Percentiles rank a stretch among this genome's conserved stretches.
phyloP scores from a whole-genome alignment of 2,888 invertebrate genomes.

The Erynnis tages region DNA sequence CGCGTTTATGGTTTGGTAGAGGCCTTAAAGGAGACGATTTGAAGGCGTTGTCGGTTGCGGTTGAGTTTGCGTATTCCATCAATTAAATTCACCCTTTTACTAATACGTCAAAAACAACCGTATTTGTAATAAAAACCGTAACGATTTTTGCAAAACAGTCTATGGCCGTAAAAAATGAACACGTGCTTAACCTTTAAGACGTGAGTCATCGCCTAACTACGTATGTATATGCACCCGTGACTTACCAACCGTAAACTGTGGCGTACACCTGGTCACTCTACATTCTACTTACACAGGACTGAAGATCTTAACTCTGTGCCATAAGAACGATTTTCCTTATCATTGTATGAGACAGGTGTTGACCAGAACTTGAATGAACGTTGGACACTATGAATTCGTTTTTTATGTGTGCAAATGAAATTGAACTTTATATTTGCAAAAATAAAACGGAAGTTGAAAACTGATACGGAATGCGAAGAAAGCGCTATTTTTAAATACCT shows the following conservation, averaged over 20 bases:
- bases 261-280: constrained; percentile 56
- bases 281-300: not conserved
- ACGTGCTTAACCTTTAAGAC: constrained; percentile 60
- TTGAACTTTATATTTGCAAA: not conserved
- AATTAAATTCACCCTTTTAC: no score
- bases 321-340: constrained; percentile 16
- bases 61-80: no score
- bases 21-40: no score
- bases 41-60: no score
- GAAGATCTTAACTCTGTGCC: constrained; percentile 1
- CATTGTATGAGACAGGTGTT: constrained; percentile 29
- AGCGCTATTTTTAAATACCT: not conserved
- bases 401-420: constrained; percentile 1
- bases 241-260: constrained; percentile 57
- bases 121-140: constrained; percentile 35
- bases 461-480: not conserved
- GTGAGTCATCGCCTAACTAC: constrained; percentile 51
- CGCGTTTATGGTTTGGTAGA: no score
- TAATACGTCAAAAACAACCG: not conserved
- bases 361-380: constrained; percentile 32
- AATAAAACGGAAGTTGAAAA: not conserved
- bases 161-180: constrained; percentile 47
- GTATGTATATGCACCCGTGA: constrained; percentile 55
- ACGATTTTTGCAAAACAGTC: constrained; percentile 5
- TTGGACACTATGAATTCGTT: constrained; percentile 26